Percentiles rank a stretch among this genome's conserved stretches.
These are phyloP conservation scores for Acanthurus tractus DNA, from an alignment of 2,797 vertebrate species.

Conservation along the genomic window DNA sequence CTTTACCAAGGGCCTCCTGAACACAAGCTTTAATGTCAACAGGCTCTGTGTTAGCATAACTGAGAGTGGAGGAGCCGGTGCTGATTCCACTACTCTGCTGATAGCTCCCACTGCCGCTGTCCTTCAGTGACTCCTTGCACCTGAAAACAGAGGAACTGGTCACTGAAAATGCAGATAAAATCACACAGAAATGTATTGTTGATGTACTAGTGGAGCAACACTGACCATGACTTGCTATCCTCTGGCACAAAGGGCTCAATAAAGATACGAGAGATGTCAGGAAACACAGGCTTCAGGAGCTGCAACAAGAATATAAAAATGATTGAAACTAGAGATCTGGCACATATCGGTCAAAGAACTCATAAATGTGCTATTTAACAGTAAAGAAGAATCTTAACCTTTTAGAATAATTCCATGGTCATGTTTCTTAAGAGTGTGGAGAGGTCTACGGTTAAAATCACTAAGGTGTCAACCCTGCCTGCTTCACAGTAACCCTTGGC, in stretches of 20 bases:
- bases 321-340: background rate
- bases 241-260: slow-evolving; percentile 24
- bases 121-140: slow-evolving; percentile 15
- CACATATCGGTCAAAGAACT: background rate
- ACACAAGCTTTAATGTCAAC: slow-evolving; percentile 16
- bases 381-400: no score
- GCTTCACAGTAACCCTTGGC: no score
- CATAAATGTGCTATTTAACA: no score
- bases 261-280: slow-evolving; percentile 9
- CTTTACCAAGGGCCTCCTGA: slow-evolving; percentile 34
- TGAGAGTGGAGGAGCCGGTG: slow-evolving; percentile 43
- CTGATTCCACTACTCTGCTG: slow-evolving; percentile 58
- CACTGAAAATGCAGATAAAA: background rate
- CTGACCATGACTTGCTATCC: slow-evolving; percentile 55
- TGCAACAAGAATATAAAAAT: slow-evolving; percentile 28
- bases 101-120: slow-evolving; percentile 31
- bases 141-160: slow-evolving; percentile 49
- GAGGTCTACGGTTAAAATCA: background rate
- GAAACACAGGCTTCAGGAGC: slow-evolving; percentile 36
- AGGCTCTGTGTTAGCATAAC: slow-evolving; percentile 50
- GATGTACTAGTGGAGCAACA: background rate
- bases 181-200: background rate
- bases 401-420: background rate
- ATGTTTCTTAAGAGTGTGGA: background rate
- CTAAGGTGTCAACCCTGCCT: no score